Evolutionary conservation across 2,888 invertebrate species (phyloP).

Genomic region (Tenodera sinensis): DNA sequence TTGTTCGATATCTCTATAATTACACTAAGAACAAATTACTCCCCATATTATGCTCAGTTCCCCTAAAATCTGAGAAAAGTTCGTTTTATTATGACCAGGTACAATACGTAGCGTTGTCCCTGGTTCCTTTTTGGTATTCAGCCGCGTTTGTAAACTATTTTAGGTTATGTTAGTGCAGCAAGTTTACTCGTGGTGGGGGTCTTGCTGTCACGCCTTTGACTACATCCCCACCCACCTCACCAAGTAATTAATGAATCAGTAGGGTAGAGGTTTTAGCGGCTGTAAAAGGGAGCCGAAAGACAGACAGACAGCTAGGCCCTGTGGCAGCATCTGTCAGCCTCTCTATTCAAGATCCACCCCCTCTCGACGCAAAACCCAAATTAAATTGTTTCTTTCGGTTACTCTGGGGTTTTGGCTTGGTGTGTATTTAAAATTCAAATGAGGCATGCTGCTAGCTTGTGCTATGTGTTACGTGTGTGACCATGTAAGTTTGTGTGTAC

Average conservation of each 20-base stretch:
- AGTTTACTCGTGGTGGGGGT: background rate
- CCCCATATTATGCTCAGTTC: no score
- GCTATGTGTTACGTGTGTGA: background rate
- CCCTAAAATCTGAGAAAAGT: background rate
- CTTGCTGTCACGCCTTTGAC: background rate
- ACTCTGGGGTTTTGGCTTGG: background rate
- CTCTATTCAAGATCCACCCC: background rate
- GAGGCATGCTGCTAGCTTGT: background rate
- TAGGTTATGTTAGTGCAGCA: background rate
- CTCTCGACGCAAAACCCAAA: background rate
- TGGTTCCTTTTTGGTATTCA: background rate
- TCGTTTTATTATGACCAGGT: background rate
- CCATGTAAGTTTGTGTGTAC: background rate
- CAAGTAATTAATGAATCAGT: background rate
- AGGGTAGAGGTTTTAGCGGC: background rate
- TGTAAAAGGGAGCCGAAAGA: background rate
- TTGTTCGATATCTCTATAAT: no score
- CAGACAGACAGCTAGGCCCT: background rate
- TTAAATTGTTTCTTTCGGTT: background rate
- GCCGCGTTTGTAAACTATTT: background rate
- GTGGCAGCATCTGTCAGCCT: background rate
- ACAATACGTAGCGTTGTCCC: background rate
- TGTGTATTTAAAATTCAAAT: background rate
- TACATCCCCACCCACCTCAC: background rate
- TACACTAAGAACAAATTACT: no score